Conservation (phyloP, 2,113 vertebrate species). For the Seriola aureovittata region DNA sequence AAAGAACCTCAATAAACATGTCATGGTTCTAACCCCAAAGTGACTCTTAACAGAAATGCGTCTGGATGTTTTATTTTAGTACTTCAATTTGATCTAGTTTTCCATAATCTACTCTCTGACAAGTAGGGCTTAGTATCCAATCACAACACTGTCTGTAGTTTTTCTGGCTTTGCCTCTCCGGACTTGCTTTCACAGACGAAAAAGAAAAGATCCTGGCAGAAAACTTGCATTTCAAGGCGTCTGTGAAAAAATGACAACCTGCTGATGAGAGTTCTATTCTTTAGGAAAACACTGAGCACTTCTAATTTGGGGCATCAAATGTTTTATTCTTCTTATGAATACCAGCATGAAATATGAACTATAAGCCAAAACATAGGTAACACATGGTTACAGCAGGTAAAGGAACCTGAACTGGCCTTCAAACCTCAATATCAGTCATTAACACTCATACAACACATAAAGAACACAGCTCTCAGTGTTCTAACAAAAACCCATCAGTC, state of each 20-base stretch:
- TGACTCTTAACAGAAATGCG: too few relatives aligned
- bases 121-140: background rate
- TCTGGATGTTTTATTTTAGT: too few relatives aligned
- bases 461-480: background rate
- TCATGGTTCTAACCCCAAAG: too few relatives aligned
- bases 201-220: too few relatives aligned
- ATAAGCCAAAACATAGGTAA: background rate
- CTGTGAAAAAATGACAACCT: too few relatives aligned
- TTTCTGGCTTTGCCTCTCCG: too few relatives aligned
- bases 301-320: background rate
- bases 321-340: conserved; percentile 1
- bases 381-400: background rate
- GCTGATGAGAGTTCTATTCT: background rate
- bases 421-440: background rate
- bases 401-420: background rate
- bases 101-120: background rate
- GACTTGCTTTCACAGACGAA: too few relatives aligned
- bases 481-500: conserved; percentile 1
- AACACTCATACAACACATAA: background rate
- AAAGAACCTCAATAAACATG: too few relatives aligned
- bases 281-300: background rate
- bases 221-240: too few relatives aligned
- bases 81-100: too few relatives aligned
- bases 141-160: too few relatives aligned
- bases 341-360: background rate